These are phyloP conservation scores for Grantiella picta DNA, from an alignment of 2,113 vertebrate species.

Conservation along the genomic window DNA sequence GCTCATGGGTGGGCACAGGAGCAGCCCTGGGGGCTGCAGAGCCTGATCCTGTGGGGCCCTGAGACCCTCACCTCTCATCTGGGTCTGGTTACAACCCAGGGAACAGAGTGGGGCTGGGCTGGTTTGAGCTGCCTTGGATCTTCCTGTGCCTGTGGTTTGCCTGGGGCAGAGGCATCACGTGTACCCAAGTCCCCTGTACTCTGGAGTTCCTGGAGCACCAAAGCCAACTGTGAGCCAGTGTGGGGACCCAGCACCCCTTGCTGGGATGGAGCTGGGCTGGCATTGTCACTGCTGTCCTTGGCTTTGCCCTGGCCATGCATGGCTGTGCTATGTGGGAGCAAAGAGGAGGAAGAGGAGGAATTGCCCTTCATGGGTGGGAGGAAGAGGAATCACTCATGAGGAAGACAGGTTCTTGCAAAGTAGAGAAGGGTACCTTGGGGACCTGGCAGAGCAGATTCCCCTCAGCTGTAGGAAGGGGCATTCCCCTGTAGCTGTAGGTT, in stretches of 20 bases:
- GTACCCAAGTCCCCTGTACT: neutral
- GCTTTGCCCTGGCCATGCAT: neutral
- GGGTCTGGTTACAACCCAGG: neutral
- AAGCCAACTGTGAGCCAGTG: fast-evolving
- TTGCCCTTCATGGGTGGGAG: fast-evolving
- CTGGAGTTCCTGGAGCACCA: neutral
- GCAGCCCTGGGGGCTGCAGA: neutral
- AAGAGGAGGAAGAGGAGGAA: neutral
- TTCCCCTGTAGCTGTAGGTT: neutral
- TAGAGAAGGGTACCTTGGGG: neutral
- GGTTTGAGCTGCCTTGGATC: neutral
- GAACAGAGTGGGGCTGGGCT: neutral
- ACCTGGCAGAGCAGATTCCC: neutral
- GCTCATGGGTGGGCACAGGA: neutral
- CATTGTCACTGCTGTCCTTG: neutral
- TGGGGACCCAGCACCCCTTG: neutral
- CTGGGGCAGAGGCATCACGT: neutral
- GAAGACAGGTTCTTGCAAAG: neutral
- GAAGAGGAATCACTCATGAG: neutral
- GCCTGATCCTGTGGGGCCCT: neutral
- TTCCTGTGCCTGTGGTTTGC: fast-evolving
- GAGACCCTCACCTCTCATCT: neutral
- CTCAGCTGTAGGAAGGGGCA: neutral
- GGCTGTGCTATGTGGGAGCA: neutral
- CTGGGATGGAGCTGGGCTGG: neutral